A percentile compares a stretch with the other conserved stretches of the same genome.
Evolutionary conservation across 1,140 invertebrate species (phyloP).

Genomic region (Brevipalpus yothersi): DNA sequence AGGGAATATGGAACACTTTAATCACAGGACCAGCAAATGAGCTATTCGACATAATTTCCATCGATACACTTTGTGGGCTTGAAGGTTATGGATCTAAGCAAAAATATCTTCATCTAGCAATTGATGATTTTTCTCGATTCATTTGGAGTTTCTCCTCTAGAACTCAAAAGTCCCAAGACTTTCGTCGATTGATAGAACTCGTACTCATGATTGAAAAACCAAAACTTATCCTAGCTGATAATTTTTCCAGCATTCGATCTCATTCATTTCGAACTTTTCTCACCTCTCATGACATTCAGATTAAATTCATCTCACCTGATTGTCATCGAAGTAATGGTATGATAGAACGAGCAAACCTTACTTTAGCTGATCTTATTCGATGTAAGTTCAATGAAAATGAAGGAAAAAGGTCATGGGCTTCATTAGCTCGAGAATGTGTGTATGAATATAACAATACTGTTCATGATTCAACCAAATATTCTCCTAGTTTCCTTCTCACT

Average conservation of each 20-base stretch:
- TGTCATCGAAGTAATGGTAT: conserved; percentile 12
- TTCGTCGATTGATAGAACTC: conserved; percentile 13
- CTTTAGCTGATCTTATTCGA: conserved; percentile 3
- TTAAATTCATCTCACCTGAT: conserved; percentile 2
- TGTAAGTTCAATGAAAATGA: conserved; percentile 15
- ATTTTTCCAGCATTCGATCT: conserved; percentile 6
- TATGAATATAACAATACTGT: conserved; percentile 22
- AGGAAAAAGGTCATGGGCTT: conserved; percentile 21
- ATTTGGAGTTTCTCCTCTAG: conserved; percentile 12
- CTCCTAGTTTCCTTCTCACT: conserved; percentile 22
- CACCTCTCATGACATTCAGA: conserved; percentile 1
- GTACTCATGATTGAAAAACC: conserved; percentile 10
- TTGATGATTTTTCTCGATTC: conserved; percentile 18
- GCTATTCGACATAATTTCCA: conserved; percentile 11
- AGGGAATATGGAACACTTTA: not conserved
- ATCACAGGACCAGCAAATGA: conserved; percentile 8
- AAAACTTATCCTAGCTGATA: not conserved
- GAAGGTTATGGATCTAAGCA: conserved; percentile 11
- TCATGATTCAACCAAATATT: conserved; percentile 19
- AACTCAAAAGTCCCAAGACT: conserved; percentile 13
- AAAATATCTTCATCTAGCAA: conserved; percentile 13
- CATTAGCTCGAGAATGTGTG: conserved; percentile 18
- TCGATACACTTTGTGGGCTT: conserved; percentile 17
- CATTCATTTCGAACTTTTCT: conserved; percentile 1
- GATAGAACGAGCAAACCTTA: conserved; percentile 11